Base-by-base conservation (phyloP, 1,140 invertebrate species). In the Sarcophaga bullata region DNA sequence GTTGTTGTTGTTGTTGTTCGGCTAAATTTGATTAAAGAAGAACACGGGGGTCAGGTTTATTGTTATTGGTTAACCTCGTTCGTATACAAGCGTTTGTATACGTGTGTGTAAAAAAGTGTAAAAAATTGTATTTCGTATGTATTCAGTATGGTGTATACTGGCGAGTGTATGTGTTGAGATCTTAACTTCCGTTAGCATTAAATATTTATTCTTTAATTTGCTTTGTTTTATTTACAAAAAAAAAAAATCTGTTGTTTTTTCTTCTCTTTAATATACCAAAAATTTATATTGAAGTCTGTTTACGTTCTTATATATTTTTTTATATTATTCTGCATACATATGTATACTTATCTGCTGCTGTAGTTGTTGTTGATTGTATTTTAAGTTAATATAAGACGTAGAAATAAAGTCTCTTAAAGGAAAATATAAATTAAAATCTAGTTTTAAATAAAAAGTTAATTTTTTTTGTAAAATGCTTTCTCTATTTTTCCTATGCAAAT, bases 191-290 rank as follows among this genome's bases (percentile, higher is more conserved):
- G 15, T 68, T 47, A 68, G 62, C 52, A 62, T 62, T 80, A 80
- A 62, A 80, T 80, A 80, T 68, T 80, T 19, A 62, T 80, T 80
- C 62, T 62, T 80, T 80, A 80, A 80, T 80, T 80, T 80, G 58
- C 46, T 80, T 80, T 80, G 80, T 46, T 80, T 80, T 80, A 62
- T 78, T 78, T 78, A 78, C 75, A 48, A 7, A 72, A 72, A 72
- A 75, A 76, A 76, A 48, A 48, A 49, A n/a, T 5, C 62, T 37
- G 1, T 17, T 19, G 62, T 49, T 49, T 78, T 78, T 19, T 25
- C 19, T 68, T 68, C 62, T 68, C 17, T 68, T 68, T 19, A 19
- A 68, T 68, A 8, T 62, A n/a, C 19, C 9, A 19, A 19, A 19
- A 8, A 19, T 5, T 19, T 68, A 5, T 37, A 4, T 37, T 37